phyloP scores from a whole-genome alignment of 2,888 invertebrate genomes.

The Alloplasta piceator region DNA sequence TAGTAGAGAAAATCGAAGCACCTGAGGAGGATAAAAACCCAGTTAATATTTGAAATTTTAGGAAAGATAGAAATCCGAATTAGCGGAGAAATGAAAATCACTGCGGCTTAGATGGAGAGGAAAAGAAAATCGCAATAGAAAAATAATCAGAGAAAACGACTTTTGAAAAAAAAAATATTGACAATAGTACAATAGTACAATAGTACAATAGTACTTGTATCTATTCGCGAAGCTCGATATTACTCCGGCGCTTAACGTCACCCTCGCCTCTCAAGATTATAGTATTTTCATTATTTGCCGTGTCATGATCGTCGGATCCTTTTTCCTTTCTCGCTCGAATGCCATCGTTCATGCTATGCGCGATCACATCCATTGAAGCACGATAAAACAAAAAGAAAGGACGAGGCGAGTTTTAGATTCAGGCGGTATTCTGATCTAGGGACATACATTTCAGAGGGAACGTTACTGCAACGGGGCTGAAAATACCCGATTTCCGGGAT shows the following conservation, averaged over 20 bases:
- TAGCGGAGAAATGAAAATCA: no score
- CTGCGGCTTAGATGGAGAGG: no score
- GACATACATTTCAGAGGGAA: no score
- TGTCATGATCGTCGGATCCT: slow-evolving; percentile 37
- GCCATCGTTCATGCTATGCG: slow-evolving; percentile 7
- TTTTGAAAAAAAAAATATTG: no score
- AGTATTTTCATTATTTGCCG: slow-evolving; percentile 60
- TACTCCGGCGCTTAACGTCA: neutral
- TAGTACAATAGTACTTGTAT: no score
- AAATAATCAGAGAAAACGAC: no score
- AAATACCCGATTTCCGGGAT: no score
- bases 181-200: no score
- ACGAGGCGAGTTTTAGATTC: slow-evolving; percentile 8
- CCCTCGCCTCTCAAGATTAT: slow-evolving; percentile 22
- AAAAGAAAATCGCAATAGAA: no score
- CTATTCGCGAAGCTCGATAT: neutral
- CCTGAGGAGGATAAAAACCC: slow-evolving; percentile 32
- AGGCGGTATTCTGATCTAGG: no score
- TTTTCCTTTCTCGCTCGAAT: slow-evolving; percentile 34
- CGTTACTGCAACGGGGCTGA: no score
- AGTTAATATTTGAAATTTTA: slow-evolving; percentile 12
- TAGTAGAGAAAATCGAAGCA: slow-evolving; percentile 20
- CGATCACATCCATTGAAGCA: neutral
- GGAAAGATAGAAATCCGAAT: neutral
- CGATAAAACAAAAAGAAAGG: slow-evolving; percentile 51